These are phyloP conservation scores for Mimas tiliae DNA, from an alignment of 2,888 invertebrate genomes.

Conservation along the genomic window DNA sequence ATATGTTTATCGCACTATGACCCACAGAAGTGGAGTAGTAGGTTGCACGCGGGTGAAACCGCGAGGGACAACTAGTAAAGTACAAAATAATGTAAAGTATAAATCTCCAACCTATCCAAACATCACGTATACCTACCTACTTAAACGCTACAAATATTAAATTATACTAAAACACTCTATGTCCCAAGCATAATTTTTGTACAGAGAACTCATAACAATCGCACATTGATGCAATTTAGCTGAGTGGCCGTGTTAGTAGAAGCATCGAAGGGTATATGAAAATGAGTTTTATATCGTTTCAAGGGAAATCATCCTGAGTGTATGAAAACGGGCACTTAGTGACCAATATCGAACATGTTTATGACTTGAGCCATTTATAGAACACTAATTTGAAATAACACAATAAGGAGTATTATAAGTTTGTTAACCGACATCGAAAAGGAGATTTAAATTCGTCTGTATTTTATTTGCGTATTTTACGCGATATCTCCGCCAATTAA, in stretches of 20 bases:
- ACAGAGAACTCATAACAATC: constrained; percentile 30
- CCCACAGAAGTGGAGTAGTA: too few species aligned
- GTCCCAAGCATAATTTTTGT: not conserved
- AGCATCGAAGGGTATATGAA: constrained; percentile 50
- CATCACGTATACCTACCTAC: too few species aligned
- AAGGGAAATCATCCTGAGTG: constrained; percentile 49
- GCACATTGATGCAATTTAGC: constrained; percentile 47
- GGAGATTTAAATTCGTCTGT: too few species aligned
- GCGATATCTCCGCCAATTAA: too few species aligned
- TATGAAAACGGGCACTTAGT: constrained; percentile 25
- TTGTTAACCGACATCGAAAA: not conserved
- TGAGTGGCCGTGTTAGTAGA: constrained; percentile 50
- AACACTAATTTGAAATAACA: not conserved
- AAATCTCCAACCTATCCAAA: too few species aligned
- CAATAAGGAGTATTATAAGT: not conserved
- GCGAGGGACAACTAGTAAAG: too few species aligned
- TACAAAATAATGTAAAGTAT: too few species aligned
- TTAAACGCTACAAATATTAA: not conserved
- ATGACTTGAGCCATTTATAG: not conserved
- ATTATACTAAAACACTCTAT: not conserved
- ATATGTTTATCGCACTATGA: too few species aligned
- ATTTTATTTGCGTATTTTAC: too few species aligned
- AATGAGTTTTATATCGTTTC: constrained; percentile 54
- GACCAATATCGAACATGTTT: not conserved
- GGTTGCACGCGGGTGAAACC: too few species aligned